Evolutionary conservation across 1,140 invertebrate species (phyloP), one percentile per base, ranked within the genome.

Genomic region (Leptopilina clavipes): DNA sequence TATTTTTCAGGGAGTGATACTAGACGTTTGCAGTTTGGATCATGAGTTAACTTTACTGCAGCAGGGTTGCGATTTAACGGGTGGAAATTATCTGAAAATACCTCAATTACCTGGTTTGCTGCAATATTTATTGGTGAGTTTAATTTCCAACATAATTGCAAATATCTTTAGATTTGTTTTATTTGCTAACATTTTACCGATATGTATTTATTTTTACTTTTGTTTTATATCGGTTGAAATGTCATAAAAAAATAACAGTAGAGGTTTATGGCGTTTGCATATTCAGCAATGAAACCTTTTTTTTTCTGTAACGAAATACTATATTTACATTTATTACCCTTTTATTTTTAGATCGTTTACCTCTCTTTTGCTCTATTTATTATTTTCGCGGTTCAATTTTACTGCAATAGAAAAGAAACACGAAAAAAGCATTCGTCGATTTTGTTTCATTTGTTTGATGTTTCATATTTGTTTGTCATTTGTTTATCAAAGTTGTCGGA

Each of bases 21-120:
- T 99, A 70, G 98, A 99, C 91, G 96, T 97, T 2, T 99, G 98
- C 86, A 95, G 98, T 10, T 86, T 99, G 73, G 96, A 97, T 86
- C 95, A 97, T 85, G 96, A 98, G 80, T 93, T 98, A 70, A 97
- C 96, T 77, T 89, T 99, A 19, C 89, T 99, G 40, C 97, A 98
- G 87, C 97, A 99, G 90, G 97, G 97, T 25, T 98, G 97, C 91
- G 98, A 99, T 91, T 97, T 99, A 76, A 98, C 97, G 3, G 95
- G 95, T 72, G 98, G 98, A 3, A 93, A 97, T 79, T 99, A 98
- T 88, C 89, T 97, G 1, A 95, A 95, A 89, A 92, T 95, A 22
- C 95, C 95, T 7, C 93, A 96, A 74, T 85, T 96, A 25, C 92
- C 94, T 82, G 96, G 96, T 31, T 91, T 99, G n/a, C 88, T 99